phyloP scores from a whole-genome alignment of 2,113 vertebrate genomes.

The Sander vitreus region DNA sequence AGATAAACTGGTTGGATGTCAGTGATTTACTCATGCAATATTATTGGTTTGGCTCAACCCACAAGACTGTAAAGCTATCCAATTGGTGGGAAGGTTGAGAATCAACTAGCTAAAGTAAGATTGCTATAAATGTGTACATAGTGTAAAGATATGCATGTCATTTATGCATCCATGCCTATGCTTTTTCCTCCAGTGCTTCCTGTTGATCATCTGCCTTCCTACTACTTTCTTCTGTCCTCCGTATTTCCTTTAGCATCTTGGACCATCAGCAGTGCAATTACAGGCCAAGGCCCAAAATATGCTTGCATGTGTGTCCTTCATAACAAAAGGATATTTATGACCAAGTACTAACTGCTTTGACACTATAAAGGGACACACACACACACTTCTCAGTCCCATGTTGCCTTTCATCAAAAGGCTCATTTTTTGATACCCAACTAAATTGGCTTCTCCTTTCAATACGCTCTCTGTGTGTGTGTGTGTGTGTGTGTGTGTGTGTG shows the following conservation, averaged over 20 bases:
- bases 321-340: conserved; percentile 21
- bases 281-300: conserved; percentile 9
- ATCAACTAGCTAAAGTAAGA: background rate
- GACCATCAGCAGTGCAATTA: conserved; percentile 25
- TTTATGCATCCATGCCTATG: background rate
- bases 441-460: conserved; percentile 68
- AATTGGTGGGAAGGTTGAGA: background rate
- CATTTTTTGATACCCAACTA: conserved; percentile 60
- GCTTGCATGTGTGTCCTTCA: conserved; percentile 23
- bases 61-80: background rate
- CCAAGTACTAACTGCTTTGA: conserved; percentile 15
- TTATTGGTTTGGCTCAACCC: background rate
- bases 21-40: background rate
- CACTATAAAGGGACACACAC: background rate
- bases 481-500: background rate
- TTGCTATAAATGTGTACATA: background rate
- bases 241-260: background rate
- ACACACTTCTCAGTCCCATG: conserved; percentile 20
- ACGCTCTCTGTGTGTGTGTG: conserved; percentile 2
- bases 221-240: background rate
- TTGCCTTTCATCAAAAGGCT: conserved; percentile 64
- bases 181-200: background rate
- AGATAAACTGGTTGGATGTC: background rate
- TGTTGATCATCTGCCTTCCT: background rate
- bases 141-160: background rate